phyloP scores from a whole-genome alignment of 2,888 invertebrate species.

The Pollenia angustigena region DNA sequence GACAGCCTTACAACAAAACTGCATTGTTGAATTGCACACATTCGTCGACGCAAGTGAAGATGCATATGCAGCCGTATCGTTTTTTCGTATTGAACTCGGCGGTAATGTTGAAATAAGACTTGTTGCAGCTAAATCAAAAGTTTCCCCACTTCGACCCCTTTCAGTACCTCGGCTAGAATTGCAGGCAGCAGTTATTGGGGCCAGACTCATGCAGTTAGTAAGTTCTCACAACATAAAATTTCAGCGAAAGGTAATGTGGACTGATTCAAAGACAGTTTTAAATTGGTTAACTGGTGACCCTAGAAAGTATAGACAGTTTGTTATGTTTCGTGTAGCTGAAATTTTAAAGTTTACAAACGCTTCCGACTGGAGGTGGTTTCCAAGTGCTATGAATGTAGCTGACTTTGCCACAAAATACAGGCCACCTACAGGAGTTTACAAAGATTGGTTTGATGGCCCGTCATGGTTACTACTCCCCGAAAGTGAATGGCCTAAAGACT shows the following conservation, averaged over 20 bases:
- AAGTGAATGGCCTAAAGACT: slow-evolving; percentile 44
- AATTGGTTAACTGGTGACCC: slow-evolving; percentile 27
- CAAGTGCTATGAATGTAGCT: slow-evolving; percentile 37
- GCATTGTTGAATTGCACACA: slow-evolving; percentile 22
- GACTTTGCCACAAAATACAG: slow-evolving; percentile 38
- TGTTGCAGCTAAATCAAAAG: no score
- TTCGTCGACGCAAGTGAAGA: slow-evolving; percentile 52
- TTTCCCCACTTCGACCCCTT: no score
- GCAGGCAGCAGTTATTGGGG: no score
- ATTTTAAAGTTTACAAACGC: slow-evolving; percentile 24
- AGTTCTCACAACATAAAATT: no score
- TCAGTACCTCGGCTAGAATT: no score
- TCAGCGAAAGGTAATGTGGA: no score
- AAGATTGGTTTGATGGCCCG: slow-evolving; percentile 63
- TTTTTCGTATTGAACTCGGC: slow-evolving; percentile 26
- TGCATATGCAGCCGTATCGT: slow-evolving; percentile 34
- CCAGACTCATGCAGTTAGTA: no score
- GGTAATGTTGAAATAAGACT: no score
- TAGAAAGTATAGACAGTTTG: slow-evolving; percentile 38
- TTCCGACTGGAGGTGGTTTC: slow-evolving; percentile 9
- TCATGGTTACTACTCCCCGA: slow-evolving; percentile 23
- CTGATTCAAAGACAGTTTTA: neutral
- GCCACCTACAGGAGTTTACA: slow-evolving; percentile 9
- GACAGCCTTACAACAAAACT: slow-evolving; percentile 7
- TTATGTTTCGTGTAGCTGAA: slow-evolving; percentile 38